phyloP scores from a whole-genome alignment of 2,797 vertebrate genomes.

The Pseudopleuronectes americanus region DNA sequence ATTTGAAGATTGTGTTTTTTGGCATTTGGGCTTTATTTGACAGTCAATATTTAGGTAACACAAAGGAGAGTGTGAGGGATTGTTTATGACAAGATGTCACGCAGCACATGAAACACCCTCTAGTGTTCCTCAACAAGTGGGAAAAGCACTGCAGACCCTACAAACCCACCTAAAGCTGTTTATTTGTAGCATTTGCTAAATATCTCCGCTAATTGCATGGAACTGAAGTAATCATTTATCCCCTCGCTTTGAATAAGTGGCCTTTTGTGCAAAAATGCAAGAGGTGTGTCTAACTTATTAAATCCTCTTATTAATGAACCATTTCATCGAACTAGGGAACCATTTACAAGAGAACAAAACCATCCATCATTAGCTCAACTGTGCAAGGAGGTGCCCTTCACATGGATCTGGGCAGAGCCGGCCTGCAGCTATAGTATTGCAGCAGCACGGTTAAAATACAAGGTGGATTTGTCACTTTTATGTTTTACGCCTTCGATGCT shows the following conservation, averaged over 20 bases:
- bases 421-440: conserved; percentile 4
- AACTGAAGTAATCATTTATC: conserved; percentile 37
- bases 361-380: conserved; percentile 60
- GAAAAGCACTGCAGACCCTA: too few relatives aligned
- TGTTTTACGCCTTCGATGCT: neutral
- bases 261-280: conserved; percentile 57
- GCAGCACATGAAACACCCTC: too few relatives aligned
- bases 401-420: conserved; percentile 36
- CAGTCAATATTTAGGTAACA: neutral
- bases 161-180: neutral
- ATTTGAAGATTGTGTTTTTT: neutral
- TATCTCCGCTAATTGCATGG: conserved; percentile 25
- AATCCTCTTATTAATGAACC: conserved; percentile 68
- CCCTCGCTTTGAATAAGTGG: conserved; percentile 28
- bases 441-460: conserved; percentile 18
- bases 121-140: too few relatives aligned
- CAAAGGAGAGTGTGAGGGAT: neutral
- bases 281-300: conserved; percentile 49
- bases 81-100: neutral
- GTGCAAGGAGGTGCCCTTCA: conserved; percentile 60
- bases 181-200: conserved; percentile 9
- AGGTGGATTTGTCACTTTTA: conserved; percentile 13
- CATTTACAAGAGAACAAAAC: conserved; percentile 65
- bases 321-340: conserved; percentile 58
- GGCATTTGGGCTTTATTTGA: conserved; percentile 2